These are phyloP conservation scores for Porites australiensis DNA, from an alignment of 64 coral and sea anemone genomes.

Conservation along the genomic window DNA sequence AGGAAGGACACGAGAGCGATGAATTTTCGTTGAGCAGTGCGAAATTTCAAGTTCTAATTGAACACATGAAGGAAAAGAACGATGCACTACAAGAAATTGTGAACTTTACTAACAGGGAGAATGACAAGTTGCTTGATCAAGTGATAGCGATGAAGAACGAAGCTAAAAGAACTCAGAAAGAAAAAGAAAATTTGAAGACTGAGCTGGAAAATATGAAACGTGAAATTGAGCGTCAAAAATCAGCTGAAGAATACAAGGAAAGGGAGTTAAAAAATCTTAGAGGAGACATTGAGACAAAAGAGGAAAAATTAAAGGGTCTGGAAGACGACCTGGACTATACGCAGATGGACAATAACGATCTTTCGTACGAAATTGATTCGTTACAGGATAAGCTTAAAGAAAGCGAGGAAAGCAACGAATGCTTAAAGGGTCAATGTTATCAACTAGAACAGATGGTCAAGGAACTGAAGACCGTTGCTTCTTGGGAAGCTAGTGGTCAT, in stretches of 20 bases:
- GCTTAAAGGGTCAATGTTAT: background rate
- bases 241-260: background rate
- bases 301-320: background rate
- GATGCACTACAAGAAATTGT: background rate
- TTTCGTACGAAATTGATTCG: background rate
- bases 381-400: background rate
- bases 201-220: background rate
- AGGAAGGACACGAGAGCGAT: background rate
- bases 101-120: background rate
- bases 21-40: background rate
- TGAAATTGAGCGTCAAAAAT: background rate
- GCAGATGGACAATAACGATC: background rate
- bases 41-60: background rate
- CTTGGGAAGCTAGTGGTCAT: background rate
- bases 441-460: background rate
- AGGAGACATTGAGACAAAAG: background rate
- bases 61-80: background rate
- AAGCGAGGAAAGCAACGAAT: background rate
- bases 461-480: background rate
- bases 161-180: background rate
- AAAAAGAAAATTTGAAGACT: background rate
- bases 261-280: slow-evolving; percentile 28
- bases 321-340: background rate
- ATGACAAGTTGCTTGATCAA: background rate
- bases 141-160: background rate